Base-by-base conservation (phyloP, 1,140 invertebrate species). In the Hyles euphorbiae region DNA sequence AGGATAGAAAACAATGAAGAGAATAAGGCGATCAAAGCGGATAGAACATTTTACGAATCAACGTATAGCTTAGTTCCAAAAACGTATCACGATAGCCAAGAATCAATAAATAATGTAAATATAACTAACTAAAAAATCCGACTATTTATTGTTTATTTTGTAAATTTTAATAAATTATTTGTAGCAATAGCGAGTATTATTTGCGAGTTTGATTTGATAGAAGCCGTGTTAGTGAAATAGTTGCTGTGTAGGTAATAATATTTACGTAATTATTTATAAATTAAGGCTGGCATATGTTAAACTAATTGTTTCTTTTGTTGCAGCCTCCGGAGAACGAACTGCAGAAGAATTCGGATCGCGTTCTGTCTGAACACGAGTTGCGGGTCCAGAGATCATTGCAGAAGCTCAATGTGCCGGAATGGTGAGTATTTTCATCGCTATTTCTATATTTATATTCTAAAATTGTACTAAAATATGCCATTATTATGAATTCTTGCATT, bases 291-390 rank as follows among this genome's bases (percentile, higher is more conserved):
- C 9, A 49, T 33, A 9, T 57, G 34, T 22, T 3, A 11, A 32
- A 69, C 47, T 62, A 47, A 55, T 47, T 8, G 54, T 61, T 57
- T 69, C 56, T 43, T 57, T 81, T 75, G 68, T 83, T 93, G 1
- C 92, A 97, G 96, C 95, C 96, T 71, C 96, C 96, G 63, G 96
- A 98, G 90, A 98, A 97, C 92, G 95, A 96, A 80, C 91, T 98
- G 74, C 95, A 96, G 90, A 96, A 96, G 90, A 91, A 93, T 78
- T 92, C 91, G 57, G 93, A 95, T 84, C 91, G 94, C 48, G 91
- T 94, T 81, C 91, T 96, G 73, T 96, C 95, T 53, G 97, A 98
- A 88, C 96, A 98, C 90, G 96, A 98, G 88, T 90, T 98, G 56
- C 92, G 97, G 56, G 95, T 98, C 54, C 96, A 97, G 82, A 93